A percentile compares a stretch with the other conserved stretches of the same genome.
phyloP scores from a whole-genome alignment of 2,113 vertebrate species.

The Podarcis raffonei region DNA sequence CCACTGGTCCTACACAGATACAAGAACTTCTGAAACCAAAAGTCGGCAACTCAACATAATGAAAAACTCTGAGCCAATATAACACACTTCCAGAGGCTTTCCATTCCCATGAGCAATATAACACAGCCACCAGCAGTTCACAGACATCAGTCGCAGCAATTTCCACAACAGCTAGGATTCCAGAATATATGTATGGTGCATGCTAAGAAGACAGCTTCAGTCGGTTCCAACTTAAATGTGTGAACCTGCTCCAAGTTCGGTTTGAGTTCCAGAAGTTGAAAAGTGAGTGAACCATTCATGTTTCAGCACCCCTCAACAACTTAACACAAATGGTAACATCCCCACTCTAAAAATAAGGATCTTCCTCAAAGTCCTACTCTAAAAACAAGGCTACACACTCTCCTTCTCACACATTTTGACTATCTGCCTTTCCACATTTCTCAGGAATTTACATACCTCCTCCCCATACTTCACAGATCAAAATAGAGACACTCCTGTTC shows the following conservation, averaged over 20 bases:
- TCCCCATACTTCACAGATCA: not conserved
- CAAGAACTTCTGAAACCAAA: not conserved
- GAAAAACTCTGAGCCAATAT: not conserved
- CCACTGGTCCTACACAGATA: not conserved
- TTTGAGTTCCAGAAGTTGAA: not conserved
- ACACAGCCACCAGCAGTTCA: conserved; percentile 14
- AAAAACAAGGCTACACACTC: no score
- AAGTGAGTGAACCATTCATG: not conserved
- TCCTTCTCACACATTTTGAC: not conserved
- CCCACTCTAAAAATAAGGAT: not conserved
- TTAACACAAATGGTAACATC: not conserved
- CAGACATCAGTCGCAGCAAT: not conserved
- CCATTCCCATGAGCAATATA: not conserved
- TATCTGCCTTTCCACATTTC: conserved; percentile 44
- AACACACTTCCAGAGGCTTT: not conserved
- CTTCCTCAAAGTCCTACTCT: not conserved
- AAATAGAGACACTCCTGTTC: not conserved
- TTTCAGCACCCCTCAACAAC: not conserved
- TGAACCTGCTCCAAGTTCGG: not conserved
- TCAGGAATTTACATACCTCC: conserved; percentile 64
- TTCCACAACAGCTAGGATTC: not conserved
- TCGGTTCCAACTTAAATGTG: not conserved
- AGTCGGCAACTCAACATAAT: no score
- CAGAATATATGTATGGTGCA: not conserved
- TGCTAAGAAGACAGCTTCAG: not conserved